phyloP scores from a whole-genome alignment of 2,797 vertebrate species.

The Sebastes taczanowskii region DNA sequence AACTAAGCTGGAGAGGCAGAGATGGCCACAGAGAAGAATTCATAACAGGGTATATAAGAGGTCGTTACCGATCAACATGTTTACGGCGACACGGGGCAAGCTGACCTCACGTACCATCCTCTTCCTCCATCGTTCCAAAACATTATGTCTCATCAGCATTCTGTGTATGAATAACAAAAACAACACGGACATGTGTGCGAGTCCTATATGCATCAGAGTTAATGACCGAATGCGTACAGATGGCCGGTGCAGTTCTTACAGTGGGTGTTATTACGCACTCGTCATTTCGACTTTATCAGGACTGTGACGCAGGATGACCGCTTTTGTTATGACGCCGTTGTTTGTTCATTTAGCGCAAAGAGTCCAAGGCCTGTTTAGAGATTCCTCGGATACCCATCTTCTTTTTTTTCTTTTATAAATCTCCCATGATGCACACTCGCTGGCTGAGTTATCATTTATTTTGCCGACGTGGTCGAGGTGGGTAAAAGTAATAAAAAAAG shows the following conservation, averaged over 20 bases:
- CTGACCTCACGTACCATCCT: slow-evolving; percentile 40
- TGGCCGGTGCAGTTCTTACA: slow-evolving; percentile 8
- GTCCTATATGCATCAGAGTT: slow-evolving; percentile 12
- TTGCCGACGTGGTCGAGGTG: slow-evolving; percentile 33
- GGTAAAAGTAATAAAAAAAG: slow-evolving; percentile 8
- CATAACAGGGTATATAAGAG: slow-evolving; percentile 33
- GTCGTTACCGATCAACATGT: slow-evolving; percentile 53
- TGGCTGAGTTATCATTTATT: slow-evolving; percentile 20
- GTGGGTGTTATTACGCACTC: slow-evolving; percentile 25
- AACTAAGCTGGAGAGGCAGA: slow-evolving; percentile 25
- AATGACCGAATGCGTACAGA: slow-evolving; percentile 47
- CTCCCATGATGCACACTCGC: slow-evolving; percentile 11
- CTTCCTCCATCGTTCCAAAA: slow-evolving; percentile 21
- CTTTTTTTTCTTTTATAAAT: not conserved
- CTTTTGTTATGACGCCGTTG: slow-evolving; percentile 33
- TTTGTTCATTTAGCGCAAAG: slow-evolving; percentile 12
- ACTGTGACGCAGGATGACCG: slow-evolving; percentile 35
- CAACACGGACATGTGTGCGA: not conserved
- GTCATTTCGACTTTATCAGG: slow-evolving; percentile 20
- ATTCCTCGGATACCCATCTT: slow-evolving; percentile 50
- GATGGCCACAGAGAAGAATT: slow-evolving; percentile 7
- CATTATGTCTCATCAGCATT: slow-evolving; percentile 27
- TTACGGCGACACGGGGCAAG: slow-evolving; percentile 35
- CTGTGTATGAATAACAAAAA: slow-evolving; percentile 3
- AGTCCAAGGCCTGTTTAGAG: slow-evolving; percentile 47